A percentile compares a stretch with the other conserved stretches of the same genome.
These are phyloP conservation scores for Bombyx mandarina DNA, from an alignment of 1,140 invertebrate genomes.

Conservation along the genomic window DNA sequence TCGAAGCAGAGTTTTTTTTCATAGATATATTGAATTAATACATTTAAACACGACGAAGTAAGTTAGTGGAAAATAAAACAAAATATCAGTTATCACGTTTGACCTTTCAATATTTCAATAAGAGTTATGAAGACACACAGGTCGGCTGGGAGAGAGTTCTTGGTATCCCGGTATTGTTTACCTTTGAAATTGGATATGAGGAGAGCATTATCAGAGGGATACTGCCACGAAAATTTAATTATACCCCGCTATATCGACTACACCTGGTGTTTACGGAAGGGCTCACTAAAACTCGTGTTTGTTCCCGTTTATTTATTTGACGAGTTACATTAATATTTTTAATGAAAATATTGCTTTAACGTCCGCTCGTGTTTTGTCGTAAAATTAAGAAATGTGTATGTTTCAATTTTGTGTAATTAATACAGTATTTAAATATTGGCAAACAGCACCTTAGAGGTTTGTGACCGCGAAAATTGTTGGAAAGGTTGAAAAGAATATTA, in stretches of 20 bases:
- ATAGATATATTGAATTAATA: no score
- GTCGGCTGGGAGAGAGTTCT: constrained; percentile 3
- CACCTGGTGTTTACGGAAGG: constrained; percentile 4
- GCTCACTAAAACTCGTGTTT: neutral
- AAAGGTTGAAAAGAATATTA: no score
- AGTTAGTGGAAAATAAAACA: no score
- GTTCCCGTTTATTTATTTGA: neutral
- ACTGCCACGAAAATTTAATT: constrained; percentile 23
- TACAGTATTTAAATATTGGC: no score
- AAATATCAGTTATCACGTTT: neutral
- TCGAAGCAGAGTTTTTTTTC: no score
- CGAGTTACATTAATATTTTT: neutral
- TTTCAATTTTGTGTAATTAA: no score
- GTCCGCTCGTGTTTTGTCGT: neutral
- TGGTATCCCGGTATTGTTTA: constrained; percentile 16
- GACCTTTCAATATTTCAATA: constrained; percentile 7
- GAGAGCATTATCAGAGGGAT: constrained; percentile 16
- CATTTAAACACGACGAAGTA: no score
- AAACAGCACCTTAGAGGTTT: no score
- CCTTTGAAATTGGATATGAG: constrained; percentile 27
- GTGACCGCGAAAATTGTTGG: no score
- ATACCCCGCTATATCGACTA: constrained; percentile 12
- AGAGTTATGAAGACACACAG: constrained; percentile 9
- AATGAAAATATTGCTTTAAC: neutral
- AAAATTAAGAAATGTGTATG: no score